Base-by-base conservation (phyloP, 2,888 invertebrate genomes). In the Caenorhabditis parvicauda region DNA sequence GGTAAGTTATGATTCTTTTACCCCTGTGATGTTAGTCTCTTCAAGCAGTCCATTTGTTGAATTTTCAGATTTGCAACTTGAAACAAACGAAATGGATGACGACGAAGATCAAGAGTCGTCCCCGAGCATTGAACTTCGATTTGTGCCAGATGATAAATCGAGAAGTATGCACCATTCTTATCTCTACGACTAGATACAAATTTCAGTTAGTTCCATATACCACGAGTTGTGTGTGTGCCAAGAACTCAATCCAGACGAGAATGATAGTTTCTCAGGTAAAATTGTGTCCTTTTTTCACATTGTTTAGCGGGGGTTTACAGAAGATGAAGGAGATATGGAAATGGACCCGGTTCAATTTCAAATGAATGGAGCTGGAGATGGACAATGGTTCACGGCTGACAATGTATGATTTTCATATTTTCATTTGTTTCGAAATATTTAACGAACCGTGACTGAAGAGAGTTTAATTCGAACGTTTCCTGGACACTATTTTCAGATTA, bases 161-260 rank as follows among this genome's bases (percentile, higher is more conserved):
- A 75, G 39, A 63, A 50, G 42, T 17, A 9, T 5, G 29, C 19
- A 19, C 19, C 24, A 4, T 17, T 35, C 3, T 37, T 6, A 35
- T 19, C 2, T 47, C 35, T 47, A n/a, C 22, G 7, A 38, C 12
- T 38, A 9, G 7, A 49, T 22, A 2, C 4, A 19, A 9, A 35
- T 77, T 81, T 14, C 72, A 83, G 83, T 90, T 67, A 86, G 87
- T 59, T 82, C 84, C 12, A 87, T 90, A 85, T 91, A 88, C 81
- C 85, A 87, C 76, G 87, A 89, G 6, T 87, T 91, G 86, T 87
- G 86, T 64, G 86, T 87, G 41, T 90, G 90, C 77, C 90, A 90
- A 82, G 86, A 87, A 17, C 83, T 90, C 59, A 89, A 91, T 84
- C 90, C 90, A 2, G 90, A 90, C 82, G 88, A 88, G 12, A 85